A percentile compares a stretch with the other conserved stretches of the same genome.
phyloP scores from a whole-genome alignment of 1,140 invertebrate genomes.

The Lethrus apterus region DNA sequence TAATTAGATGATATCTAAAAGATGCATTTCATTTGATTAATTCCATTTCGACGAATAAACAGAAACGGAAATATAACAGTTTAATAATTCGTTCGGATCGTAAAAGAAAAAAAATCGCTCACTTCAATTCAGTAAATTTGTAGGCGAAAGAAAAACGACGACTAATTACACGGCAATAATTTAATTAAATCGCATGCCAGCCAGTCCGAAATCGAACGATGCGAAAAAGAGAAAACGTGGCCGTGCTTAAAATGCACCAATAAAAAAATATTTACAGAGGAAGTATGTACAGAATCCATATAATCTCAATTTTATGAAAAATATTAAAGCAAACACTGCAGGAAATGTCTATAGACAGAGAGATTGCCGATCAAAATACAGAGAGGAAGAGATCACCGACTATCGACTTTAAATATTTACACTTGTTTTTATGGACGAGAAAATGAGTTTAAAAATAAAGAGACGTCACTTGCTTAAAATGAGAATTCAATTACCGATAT shows the following conservation, averaged over 20 bases:
- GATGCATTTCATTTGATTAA: no score
- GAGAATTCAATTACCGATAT: constrained; percentile 14
- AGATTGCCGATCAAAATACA: constrained; percentile 34
- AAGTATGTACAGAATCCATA: constrained; percentile 31
- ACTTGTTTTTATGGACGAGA: constrained; percentile 29
- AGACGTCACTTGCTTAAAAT: constrained; percentile 15
- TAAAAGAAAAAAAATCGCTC: constrained; percentile 6
- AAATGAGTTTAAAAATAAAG: constrained; percentile 30
- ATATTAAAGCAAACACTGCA: constrained; percentile 35
- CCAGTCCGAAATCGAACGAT: not conserved
- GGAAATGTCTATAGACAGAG: constrained; percentile 36
- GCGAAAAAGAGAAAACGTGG: not conserved
- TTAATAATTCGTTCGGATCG: no score
- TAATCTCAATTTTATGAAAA: constrained; percentile 39
- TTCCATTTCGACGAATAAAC: no score
- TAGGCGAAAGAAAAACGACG: not conserved
- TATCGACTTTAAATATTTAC: constrained; percentile 36
- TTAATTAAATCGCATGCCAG: constrained; percentile 1
- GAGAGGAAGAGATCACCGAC: constrained; percentile 29
- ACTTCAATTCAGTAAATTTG: constrained; percentile 10
- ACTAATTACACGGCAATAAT: constrained; percentile 11
- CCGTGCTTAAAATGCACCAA: constrained; percentile 19
- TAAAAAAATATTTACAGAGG: constrained; percentile 32
- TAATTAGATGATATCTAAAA: no score
- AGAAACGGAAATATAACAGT: no score